These are phyloP conservation scores for Aegotheles bennettii DNA, from an alignment of 2,113 vertebrate species.

Conservation along the genomic window DNA sequence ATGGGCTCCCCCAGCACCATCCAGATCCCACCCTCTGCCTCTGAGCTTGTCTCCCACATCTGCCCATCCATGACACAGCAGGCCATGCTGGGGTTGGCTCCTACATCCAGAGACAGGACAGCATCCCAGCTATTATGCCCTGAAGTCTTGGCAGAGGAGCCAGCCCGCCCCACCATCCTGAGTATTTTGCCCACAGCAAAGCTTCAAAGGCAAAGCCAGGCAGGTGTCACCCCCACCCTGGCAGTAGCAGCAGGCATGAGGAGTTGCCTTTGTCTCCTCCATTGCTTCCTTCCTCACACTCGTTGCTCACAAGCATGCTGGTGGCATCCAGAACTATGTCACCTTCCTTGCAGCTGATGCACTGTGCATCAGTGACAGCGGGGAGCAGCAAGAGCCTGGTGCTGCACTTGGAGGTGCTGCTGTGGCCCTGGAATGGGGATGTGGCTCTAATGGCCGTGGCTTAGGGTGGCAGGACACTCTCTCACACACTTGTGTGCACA, in stretches of 20 bases:
- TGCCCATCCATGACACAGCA: accelerated
- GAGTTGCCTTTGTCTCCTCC: neutral
- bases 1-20: neutral
- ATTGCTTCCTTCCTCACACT: neutral
- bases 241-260: neutral
- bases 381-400: neutral
- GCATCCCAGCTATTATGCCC: neutral
- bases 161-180: neutral
- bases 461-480: neutral
- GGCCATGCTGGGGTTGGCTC: neutral
- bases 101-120: neutral
- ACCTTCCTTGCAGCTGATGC: neutral
- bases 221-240: neutral
- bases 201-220: neutral
- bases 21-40: neutral
- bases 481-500: accelerated
- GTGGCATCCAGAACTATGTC: accelerated
- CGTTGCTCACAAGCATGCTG: neutral
- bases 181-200: neutral
- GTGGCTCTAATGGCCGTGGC: accelerated
- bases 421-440: accelerated
- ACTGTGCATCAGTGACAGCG: accelerated
- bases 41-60: neutral
- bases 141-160: neutral
- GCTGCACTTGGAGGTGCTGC: neutral